Base-by-base conservation (phyloP, 1,140 invertebrate genomes). In the Whitmania pigra region DNA sequence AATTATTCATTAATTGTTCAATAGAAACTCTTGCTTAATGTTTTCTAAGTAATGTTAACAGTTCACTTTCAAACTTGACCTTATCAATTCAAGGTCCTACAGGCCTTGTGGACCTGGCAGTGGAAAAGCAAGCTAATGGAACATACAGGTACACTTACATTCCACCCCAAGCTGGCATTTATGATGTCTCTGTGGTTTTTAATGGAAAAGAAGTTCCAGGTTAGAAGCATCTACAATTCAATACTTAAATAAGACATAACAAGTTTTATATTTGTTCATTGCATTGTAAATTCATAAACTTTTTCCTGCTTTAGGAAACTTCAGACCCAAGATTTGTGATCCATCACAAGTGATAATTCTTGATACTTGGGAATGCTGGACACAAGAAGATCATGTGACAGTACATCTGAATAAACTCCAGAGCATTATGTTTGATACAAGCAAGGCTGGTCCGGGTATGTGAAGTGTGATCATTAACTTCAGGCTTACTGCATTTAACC, bases 281-380 rank as follows among this genome's bases (percentile, higher is more conserved):
- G 3, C 43, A 15, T 49, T 17, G 0, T 3, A 49, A 49, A 49
- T 49, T 49, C 15, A 13, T 49, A 4, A 15, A 49, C 18, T 63
- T 7, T 63, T 13, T 57, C 74, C 75, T 77, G 4, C 72, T 81
- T 88, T 88, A 49, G 89, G 87, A 71, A 89, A 89, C 0, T 90
- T 88, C 83, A 86, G 88, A 78, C 88, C 89, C 0, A 85, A 86
- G 74, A 86, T 90, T 49, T 85, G 89, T 25, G 88, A 90, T 79
- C 84, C 86, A 2, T 77, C 84, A 54, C 89, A 88, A 79, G 93
- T 84, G 20, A 74, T 75, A 73, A 78, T 81, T n/a, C 76, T 81
- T 67, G 83, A 83, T 27, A 80, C 80, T 0, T 94, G 92, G 91
- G 87, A 89, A n/a, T 76, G 80, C 87, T 89, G 71, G 89, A 91